These are phyloP conservation scores for Julus scanicus DNA, from an alignment of 2,888 invertebrate species.

Conservation along the genomic window DNA sequence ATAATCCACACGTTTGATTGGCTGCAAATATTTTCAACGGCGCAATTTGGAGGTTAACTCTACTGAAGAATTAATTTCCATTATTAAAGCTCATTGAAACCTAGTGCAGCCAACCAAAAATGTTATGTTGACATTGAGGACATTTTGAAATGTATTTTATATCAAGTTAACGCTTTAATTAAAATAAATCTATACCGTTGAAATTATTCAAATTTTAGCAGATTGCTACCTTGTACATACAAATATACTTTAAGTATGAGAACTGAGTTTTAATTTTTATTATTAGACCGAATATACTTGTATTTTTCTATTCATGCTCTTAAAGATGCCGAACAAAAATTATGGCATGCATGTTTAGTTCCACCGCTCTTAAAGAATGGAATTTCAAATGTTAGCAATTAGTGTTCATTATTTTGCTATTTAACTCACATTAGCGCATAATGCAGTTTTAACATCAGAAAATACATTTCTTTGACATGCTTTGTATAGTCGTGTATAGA, in stretches of 20 bases:
- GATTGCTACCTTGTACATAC: background rate
- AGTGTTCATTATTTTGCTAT: background rate
- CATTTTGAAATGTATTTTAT: background rate
- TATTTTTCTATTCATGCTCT: constrained; percentile 38
- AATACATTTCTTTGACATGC: constrained; percentile 23
- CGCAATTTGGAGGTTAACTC: background rate
- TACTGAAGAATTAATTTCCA: background rate
- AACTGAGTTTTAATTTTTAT: background rate
- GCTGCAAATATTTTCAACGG: background rate
- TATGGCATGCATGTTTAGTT: background rate
- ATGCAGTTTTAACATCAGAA: constrained; percentile 34
- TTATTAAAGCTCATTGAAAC: background rate
- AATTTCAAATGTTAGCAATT: background rate
- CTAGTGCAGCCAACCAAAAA: background rate
- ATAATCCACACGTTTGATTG: background rate
- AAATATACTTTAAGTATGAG: background rate
- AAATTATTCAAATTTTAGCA: constrained; percentile 8
- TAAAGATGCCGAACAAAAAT: background rate
- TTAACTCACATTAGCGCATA: background rate
- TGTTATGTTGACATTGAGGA: background rate
- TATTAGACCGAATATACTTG: background rate
- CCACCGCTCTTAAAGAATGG: background rate
- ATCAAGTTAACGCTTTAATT: background rate
- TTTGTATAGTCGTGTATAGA: constrained; percentile 21
- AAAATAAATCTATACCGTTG: constrained; percentile 6